These are phyloP conservation scores for Cebus imitator DNA, from an alignment of 2,113 vertebrate genomes.

Conservation along the genomic window DNA sequence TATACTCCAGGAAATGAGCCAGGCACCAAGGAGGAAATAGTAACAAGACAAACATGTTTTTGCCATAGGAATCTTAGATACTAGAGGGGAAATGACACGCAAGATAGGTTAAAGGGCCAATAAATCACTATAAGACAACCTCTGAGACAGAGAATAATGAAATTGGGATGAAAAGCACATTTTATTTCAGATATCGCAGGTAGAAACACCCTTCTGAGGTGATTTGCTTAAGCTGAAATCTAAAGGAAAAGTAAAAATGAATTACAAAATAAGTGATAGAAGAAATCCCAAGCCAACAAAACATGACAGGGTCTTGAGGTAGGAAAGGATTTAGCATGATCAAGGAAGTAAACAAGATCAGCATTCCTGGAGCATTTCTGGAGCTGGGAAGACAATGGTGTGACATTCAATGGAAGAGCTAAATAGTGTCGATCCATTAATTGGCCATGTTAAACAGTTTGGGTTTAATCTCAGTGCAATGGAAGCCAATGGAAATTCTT, in stretches of 20 bases:
- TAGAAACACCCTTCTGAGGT: neutral
- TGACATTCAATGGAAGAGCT: neutral
- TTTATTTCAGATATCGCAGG: neutral
- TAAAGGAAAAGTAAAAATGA: neutral
- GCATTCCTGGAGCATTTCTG: neutral
- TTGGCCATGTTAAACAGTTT: neutral
- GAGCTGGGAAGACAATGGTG: neutral
- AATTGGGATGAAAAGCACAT: neutral
- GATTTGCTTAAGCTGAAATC: neutral
- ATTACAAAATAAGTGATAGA: neutral
- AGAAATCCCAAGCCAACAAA: neutral
- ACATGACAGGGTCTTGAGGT: neutral
- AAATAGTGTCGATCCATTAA: neutral
- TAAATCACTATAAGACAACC: neutral
- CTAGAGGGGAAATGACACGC: neutral
- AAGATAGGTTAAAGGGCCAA: neutral
- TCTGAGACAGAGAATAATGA: neutral
- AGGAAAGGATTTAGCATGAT: neutral
- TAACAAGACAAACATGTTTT: neutral
- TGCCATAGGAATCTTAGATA: neutral
- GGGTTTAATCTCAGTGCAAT: neutral
- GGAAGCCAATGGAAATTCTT: neutral
- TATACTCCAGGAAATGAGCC: constrained; percentile 32
- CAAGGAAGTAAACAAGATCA: neutral
- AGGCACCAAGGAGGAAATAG: neutral